Evolutionary conservation across 2,797 vertebrate species (phyloP), one percentile per base, ranked within the genome.

Genomic region (Chelonia mydas): DNA sequence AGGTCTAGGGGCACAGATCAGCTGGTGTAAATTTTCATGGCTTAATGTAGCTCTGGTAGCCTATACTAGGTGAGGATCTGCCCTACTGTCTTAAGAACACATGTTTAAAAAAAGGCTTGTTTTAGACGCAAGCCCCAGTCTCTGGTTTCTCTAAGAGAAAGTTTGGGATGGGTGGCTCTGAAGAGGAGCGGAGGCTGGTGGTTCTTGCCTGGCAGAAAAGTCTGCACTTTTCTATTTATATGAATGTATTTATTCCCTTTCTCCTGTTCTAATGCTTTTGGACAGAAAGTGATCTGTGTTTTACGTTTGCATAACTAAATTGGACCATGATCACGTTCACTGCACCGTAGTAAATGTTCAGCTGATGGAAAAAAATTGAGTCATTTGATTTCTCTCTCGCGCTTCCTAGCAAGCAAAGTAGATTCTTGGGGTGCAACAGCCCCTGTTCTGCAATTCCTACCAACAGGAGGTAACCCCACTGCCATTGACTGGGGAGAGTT

Each of bases 111-210:
- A 68, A 21, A n/a, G 31, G 17, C 17, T 37, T 23, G 5, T 37
- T 72, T 72, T 37, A 72, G 65, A 72, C 8, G 23, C 9, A 21
- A 37, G 19, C 19, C 19, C 65, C n/a, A 72, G 10, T 72, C 17
- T 21, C 65, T 37, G 65, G 7, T 9, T 37, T 68, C n/a, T 68
- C 4, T 21, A 5, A 37, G 65, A 37, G n/a, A 19, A 16, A n/a
- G 31, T n/a, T 65, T 65, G 61, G 61, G 33, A n/a, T 33, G 59
- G 31, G 59, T 61, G 31, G 13, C 6, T 57, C 55, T 28, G 27
- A 31, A 15, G 5, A 3, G 28, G 5, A 6, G 31, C 13, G 13
- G 7, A 7, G 17, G 17, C 8, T 41, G 6, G 6, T 28, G 11
- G 28, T 33, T 65, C 61, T 72, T 72, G 3, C 65, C n/a, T 72